Evolutionary conservation across 2,888 invertebrate species (phyloP).

Genomic region (Eristalis pertinax): DNA sequence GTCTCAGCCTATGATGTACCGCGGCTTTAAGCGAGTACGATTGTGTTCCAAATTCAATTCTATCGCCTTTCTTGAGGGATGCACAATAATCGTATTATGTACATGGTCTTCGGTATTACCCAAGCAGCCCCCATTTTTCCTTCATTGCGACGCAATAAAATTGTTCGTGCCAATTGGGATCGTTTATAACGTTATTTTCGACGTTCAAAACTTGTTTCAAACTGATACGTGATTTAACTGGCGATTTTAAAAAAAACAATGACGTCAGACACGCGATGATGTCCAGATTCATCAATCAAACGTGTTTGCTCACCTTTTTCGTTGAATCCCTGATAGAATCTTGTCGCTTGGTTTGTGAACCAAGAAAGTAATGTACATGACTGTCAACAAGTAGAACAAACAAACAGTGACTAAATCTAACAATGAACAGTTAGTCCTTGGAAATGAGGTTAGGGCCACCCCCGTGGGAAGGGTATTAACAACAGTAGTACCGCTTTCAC

Average conservation of each 20-base stretch:
- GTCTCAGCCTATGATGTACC: no score
- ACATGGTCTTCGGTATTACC: no score
- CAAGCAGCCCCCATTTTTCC: neutral
- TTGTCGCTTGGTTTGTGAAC: neutral
- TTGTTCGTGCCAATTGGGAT: neutral
- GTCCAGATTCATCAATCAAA: neutral
- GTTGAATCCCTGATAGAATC: neutral
- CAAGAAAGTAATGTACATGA: neutral
- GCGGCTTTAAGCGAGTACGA: no score
- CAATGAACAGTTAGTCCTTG: neutral
- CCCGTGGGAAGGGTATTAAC: neutral
- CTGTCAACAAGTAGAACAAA: slow-evolving; percentile 8
- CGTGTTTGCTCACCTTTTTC: neutral
- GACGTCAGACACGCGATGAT: neutral
- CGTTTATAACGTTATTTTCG: neutral
- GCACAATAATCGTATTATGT: no score
- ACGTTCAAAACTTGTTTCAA: neutral
- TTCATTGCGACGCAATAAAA: neutral
- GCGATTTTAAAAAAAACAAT: neutral
- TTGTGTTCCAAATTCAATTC: no score
- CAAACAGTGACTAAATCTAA: slow-evolving; percentile 13
- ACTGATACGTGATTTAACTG: neutral
- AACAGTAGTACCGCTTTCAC: no score
- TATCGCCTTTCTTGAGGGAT: no score
- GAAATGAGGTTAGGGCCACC: neutral